These are phyloP conservation scores for Ictidomys tridecemlineatus DNA, from an alignment of 2,113 vertebrate species.

Conservation along the genomic window DNA sequence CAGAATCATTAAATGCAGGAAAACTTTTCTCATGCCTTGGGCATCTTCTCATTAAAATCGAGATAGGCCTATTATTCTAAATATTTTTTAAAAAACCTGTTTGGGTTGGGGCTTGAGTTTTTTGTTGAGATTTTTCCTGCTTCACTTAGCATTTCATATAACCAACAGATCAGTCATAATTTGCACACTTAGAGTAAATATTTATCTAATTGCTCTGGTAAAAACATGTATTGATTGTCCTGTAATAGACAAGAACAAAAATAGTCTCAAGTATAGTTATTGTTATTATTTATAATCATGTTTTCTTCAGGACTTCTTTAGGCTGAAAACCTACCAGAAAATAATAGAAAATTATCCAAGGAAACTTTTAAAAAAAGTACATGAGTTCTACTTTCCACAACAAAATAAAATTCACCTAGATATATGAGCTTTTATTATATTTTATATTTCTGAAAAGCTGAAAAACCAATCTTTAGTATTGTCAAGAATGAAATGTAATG, in stretches of 20 bases:
- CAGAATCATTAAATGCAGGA: not conserved
- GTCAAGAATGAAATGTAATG: constrained; percentile 9
- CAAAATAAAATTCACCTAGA: constrained; percentile 41
- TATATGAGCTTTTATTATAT: not conserved
- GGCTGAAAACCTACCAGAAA: not conserved
- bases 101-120: not conserved
- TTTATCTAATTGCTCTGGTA: not conserved
- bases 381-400: not conserved
- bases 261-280: not conserved
- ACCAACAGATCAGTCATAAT: not conserved
- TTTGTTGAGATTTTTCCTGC: not conserved
- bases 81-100: not conserved
- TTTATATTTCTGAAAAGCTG: not conserved
- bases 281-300: not conserved
- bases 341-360: not conserved
- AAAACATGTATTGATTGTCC: not conserved
- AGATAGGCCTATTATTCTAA: not conserved
- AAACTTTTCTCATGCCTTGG: not conserved
- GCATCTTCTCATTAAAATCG: not conserved
- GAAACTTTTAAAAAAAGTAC: not conserved
- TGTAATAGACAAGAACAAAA: not conserved
- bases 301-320: not conserved
- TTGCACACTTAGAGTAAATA: not conserved
- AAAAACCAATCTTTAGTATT: not conserved
- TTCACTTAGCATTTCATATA: not conserved